These are phyloP conservation scores for Baryphthengus martii DNA, from an alignment of 2,113 vertebrate genomes.

Conservation along the genomic window DNA sequence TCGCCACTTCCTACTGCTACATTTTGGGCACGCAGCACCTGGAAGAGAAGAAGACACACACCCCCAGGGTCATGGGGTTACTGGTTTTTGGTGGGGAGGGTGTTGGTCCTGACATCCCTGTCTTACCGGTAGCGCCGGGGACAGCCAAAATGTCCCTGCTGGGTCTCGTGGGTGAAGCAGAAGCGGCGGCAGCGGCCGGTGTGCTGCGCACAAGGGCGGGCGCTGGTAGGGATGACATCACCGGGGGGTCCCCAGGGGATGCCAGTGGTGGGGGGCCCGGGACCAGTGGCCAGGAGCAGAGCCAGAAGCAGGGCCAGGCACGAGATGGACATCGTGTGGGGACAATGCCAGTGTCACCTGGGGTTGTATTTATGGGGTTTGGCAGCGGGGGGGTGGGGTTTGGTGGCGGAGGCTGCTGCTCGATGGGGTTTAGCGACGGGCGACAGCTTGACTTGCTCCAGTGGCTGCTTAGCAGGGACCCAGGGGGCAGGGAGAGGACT, in stretches of 20 bases:
- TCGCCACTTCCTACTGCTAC: rapidly evolving
- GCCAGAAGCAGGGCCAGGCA: neutral
- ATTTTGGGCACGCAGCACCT: neutral
- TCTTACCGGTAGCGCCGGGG: neutral
- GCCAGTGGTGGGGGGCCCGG: rapidly evolving
- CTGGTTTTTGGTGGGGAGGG: neutral
- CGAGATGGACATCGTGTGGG: conserved; percentile 67
- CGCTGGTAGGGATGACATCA: rapidly evolving
- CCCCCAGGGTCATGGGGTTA: neutral
- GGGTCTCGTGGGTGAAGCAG: neutral
- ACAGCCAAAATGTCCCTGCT: neutral
- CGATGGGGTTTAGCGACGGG: neutral
- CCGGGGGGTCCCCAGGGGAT: neutral
- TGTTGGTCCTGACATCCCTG: rapidly evolving
- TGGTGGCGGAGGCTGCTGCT: neutral
- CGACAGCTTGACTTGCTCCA: neutral
- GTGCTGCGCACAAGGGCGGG: neutral
- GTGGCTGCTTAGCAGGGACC: neutral
- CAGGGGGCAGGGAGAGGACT: neutral
- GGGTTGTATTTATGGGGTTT: neutral
- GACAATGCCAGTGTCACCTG: neutral
- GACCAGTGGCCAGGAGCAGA: neutral
- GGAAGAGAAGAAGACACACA: neutral
- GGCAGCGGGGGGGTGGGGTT: neutral
- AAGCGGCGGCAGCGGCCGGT: neutral